These are phyloP conservation scores for Morpho achilles DNA, from an alignment of 2,888 invertebrate genomes.

Conservation along the genomic window DNA sequence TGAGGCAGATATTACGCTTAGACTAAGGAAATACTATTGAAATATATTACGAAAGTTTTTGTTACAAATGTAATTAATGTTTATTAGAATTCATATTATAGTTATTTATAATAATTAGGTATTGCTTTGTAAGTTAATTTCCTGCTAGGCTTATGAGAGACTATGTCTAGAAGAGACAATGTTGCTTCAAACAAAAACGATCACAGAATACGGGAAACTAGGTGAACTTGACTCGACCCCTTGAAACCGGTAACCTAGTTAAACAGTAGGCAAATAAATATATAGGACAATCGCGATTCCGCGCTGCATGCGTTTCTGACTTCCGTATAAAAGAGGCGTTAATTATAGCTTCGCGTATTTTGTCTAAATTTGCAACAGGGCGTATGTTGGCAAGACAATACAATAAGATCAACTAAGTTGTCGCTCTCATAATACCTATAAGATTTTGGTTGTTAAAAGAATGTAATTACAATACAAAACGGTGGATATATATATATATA, in stretches of 20 bases:
- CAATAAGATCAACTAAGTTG: neutral
- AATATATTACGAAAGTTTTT: too few relatives aligned
- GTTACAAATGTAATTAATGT: too few relatives aligned
- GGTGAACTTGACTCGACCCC: conserved; percentile 46
- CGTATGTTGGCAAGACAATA: neutral
- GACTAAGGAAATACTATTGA: too few relatives aligned
- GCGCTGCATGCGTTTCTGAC: neutral
- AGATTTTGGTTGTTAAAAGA: too few relatives aligned
- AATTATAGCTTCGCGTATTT: neutral
- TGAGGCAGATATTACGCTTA: too few relatives aligned
- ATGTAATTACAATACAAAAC: too few relatives aligned
- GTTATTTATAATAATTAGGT: too few relatives aligned
- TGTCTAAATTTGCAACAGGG: neutral
- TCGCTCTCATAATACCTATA: too few relatives aligned
- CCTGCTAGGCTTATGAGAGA: neutral
- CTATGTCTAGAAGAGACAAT: conserved; percentile 15
- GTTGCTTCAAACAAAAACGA: conserved; percentile 40
- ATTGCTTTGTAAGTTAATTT: too few relatives aligned
- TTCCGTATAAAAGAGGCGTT: neutral
- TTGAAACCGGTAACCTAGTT: conserved; percentile 35
- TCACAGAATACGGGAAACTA: conserved; percentile 36
- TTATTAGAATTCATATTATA: too few relatives aligned
- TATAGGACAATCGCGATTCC: conserved; percentile 9
- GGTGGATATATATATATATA: too few relatives aligned
- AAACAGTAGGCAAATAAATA: conserved; percentile 16